A percentile compares a stretch with the other conserved stretches of the same genome.
Evolutionary conservation across 2,888 invertebrate genomes (phyloP).

Genomic region (Trachelus stipa): DNA sequence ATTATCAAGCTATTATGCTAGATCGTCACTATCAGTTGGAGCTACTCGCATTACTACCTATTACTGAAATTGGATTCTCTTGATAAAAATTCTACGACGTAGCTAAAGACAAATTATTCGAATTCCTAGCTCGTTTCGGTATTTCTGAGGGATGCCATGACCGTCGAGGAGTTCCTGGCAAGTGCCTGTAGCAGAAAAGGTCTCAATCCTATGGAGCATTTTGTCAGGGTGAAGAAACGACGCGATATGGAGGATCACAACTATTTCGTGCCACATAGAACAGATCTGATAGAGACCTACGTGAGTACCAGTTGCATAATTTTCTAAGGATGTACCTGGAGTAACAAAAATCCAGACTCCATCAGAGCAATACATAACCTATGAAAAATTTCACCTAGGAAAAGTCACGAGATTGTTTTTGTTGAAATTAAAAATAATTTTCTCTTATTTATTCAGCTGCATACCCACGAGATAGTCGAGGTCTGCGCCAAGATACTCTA

Average conservation of each 20-base stretch:
- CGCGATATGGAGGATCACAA: conserved; percentile 96
- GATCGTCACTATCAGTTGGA: background rate
- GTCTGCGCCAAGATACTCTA: conserved; percentile 97
- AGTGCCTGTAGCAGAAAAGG: conserved; percentile 92
- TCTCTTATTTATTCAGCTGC: conserved; percentile 73
- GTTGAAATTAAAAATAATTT: background rate
- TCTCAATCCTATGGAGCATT: conserved; percentile 94
- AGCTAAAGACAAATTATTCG: background rate
- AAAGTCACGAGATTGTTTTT: no score
- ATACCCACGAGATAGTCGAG: conserved; percentile 94
- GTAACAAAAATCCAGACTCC: background rate
- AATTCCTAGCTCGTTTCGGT: conserved; percentile 77
- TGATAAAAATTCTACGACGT: background rate
- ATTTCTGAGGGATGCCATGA: conserved; percentile 90
- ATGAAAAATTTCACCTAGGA: background rate
- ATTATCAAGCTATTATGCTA: background rate
- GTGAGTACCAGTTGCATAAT: conserved; percentile 73
- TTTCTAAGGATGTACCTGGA: background rate
- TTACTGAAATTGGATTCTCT: background rate
- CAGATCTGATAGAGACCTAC: conserved; percentile 94
- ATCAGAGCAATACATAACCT: background rate
- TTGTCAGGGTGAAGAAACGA: conserved; percentile 93
- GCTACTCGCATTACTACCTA: background rate
- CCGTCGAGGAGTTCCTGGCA: conserved; percentile 94
- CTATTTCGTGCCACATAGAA: conserved; percentile 95